Evolutionary conservation across 2,113 vertebrate species (phyloP).

Genomic region (Zingel zingel): DNA sequence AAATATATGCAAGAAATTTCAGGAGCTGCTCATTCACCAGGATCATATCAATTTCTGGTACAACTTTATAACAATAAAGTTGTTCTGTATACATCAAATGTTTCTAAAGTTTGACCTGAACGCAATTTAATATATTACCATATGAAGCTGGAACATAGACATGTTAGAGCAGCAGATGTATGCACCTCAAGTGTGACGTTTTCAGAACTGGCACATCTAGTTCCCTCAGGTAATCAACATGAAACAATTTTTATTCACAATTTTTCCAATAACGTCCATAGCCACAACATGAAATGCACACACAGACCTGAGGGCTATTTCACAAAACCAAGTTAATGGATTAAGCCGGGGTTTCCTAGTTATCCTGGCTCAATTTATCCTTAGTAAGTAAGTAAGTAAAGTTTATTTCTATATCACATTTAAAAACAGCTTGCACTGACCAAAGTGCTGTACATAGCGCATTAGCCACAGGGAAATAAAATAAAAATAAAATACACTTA

Average conservation of each 20-base stretch:
- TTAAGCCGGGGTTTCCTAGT: too few species aligned
- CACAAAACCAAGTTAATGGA: too few species aligned
- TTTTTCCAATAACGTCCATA: not conserved
- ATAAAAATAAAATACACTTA: too few species aligned
- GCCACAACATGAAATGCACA: not conserved
- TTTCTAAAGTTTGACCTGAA: not conserved
- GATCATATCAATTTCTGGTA: not conserved
- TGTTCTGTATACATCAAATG: not conserved
- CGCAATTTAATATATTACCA: not conserved
- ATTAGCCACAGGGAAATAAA: too few species aligned
- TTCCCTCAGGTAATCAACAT: slow-evolving; percentile 18
- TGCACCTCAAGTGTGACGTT: slow-evolving; percentile 29
- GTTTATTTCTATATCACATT: too few species aligned
- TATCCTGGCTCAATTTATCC: too few species aligned
- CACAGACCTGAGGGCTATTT: not conserved
- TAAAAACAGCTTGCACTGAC: too few species aligned
- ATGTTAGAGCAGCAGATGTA: slow-evolving; percentile 12
- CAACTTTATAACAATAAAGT: not conserved
- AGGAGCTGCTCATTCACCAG: not conserved
- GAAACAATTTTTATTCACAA: slow-evolving; percentile 22
- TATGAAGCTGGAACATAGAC: slow-evolving; percentile 28
- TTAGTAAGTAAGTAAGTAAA: too few species aligned
- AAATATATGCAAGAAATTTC: not conserved
- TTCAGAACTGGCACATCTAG: slow-evolving; percentile 41
- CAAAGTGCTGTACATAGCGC: too few species aligned